Base-by-base conservation (phyloP, 2,797 vertebrate genomes). In the Mus spretus region DNA sequence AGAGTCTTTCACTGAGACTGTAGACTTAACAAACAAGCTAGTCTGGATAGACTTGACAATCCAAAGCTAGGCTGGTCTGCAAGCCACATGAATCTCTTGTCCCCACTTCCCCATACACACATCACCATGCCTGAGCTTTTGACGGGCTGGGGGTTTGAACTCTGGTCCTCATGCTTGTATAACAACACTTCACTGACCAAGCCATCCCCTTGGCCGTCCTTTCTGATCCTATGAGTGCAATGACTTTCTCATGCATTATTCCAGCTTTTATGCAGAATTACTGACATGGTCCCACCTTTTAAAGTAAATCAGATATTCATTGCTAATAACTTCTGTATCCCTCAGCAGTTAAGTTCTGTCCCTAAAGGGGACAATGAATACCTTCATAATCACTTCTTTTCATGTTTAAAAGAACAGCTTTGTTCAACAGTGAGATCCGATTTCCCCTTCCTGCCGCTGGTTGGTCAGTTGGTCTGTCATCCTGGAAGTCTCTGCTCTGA, bases 401-500 rank as follows among this genome's bases (percentile, higher is more conserved):
- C 82, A 47, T 75, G 53, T 93, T 83, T 83, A 79, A 86, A n/a
- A 85, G 94, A 85, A 28, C 19, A 44, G 13, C 63, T 94, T 96
- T 89, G 17, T 72, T 94, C 77, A 80, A 9, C 75, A 20, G 40
- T 7, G 37, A 79, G 61, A 59, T 67, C 65, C n/a, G 12, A 7
- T 79, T 85, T 92, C 81, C 19, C 11, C n/a, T 65, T 72, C 22
- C 61, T 57, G 1, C 4, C 50, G 47, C 47, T 4, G 6, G 47
- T 6, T 47, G 47, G 47, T 47, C 47, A 47, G 47, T 8, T 47
- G 47, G 47, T 47, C 8, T 55, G 47, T 53, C 82, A 50, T 79
- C 24, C 15, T 6, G 65, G 44, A 85, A n/a, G 34, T 50, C 20
- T 24, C 0, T 14, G 44, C n/a, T 17, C 40, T 17, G 14, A 75